Percentiles rank a stretch among this genome's conserved stretches.
Conservation (phyloP, 2,888 invertebrate genomes). For the Lumbricus terrestris region DNA sequence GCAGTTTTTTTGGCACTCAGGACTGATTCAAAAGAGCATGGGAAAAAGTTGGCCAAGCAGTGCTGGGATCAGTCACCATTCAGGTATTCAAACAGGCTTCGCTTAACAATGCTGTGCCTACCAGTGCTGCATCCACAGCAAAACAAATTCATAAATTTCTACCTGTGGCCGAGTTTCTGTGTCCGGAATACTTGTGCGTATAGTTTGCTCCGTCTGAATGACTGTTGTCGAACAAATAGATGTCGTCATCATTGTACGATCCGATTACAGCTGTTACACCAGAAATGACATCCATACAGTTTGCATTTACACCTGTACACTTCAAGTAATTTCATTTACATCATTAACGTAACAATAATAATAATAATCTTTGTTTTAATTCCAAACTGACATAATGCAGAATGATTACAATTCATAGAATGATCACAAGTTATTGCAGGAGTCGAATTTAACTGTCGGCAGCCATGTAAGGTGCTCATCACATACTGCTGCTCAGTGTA, state of each 20-base stretch:
- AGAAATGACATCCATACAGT: constrained; percentile 12
- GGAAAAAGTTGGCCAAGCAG: too few species aligned
- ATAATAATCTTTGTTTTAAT: too few species aligned
- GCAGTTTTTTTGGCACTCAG: too few species aligned
- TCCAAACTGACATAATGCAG: too few species aligned
- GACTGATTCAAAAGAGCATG: too few species aligned
- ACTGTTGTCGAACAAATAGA: constrained; percentile 79
- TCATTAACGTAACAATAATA: too few species aligned
- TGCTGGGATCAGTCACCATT: too few species aligned
- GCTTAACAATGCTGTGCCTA: background rate
- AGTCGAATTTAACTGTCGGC: too few species aligned
- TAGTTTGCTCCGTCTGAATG: constrained; percentile 64
- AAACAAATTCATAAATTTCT: constrained; percentile 19
- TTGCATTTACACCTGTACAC: background rate
- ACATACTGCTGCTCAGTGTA: too few species aligned
- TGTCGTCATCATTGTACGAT: constrained; percentile 87
- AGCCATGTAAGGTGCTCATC: too few species aligned
- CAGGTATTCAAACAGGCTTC: background rate
- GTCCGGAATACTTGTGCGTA: constrained; percentile 67
- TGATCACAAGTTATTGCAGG: too few species aligned
- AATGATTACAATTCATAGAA: too few species aligned
- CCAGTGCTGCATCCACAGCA: background rate
- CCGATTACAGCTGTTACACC: constrained; percentile 73
- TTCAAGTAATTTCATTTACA: background rate
- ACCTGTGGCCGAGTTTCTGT: constrained; percentile 65